Base-by-base conservation (phyloP, 1,140 invertebrate species). In the Drosophila micromelanica region DNA sequence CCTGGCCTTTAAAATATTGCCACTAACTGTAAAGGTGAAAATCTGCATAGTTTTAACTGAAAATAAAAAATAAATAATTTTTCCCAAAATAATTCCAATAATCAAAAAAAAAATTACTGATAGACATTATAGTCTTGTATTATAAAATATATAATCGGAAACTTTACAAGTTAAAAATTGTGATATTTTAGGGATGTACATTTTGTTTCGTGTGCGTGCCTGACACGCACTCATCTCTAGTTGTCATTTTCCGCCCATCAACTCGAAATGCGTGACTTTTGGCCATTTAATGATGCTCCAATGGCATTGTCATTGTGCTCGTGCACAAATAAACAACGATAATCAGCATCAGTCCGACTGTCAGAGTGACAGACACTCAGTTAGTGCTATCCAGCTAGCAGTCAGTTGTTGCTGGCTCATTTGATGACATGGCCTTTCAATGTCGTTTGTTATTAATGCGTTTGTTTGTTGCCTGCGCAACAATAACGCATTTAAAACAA, bases 401-500 rank as follows among this genome's bases (percentile, higher is more conserved):
- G 46, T 51, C 7, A 37, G 35, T 55, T 69, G 59, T 70, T 82
- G 67, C 68, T 78, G 82, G 68, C 67, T 79, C 85, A 89, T 89
- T 89, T 89, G 79, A 82, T 89, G 84, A 84, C 84, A 89, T 62
- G 76, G 82, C 62, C 82, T 70, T 87, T 87, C 84, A 89, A 80
- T 80, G 84, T 59, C 59, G 70, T 78, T 89, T 78, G 76, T 89
- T 89, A 89, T 84, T 89, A 89, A 89, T 89, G 79, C 76, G 65
- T 61, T 65, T 73, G 75, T 76, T 78, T 78, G 78, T 73, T 57
- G 69, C 42, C 74, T 55, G 43, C 49, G 77, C 72, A 69, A 87
- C 79, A 89, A 87, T 87, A 87, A 84, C 84, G 78, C 84, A 77
- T 89, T 89, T 89, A 84, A 89, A 89, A 79, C 82, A 87, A 89